Conservation (phyloP, 2,888 invertebrate species). For the Cryptophagus acutangulus region DNA sequence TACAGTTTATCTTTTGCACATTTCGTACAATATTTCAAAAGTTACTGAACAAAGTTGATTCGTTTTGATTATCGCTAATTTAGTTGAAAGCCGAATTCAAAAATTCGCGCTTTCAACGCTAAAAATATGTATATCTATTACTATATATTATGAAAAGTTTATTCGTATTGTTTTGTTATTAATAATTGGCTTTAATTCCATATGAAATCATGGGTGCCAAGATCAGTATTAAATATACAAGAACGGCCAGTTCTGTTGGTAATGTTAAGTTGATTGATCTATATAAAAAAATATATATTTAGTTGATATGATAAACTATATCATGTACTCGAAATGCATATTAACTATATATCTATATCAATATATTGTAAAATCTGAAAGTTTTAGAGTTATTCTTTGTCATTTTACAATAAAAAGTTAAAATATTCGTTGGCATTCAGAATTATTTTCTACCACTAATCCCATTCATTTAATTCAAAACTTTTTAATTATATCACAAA, state of each 20-base stretch:
- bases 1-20: conserved; percentile 42
- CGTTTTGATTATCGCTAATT: too few relatives aligned
- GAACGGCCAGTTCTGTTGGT: conserved; percentile 45
- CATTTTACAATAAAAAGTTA: conserved; percentile 63
- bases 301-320: conserved; percentile 39
- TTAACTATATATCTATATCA: conserved; percentile 48
- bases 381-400: conserved; percentile 69
- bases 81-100: too few relatives aligned
- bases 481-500: too few relatives aligned
- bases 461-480: too few relatives aligned
- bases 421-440: conserved; percentile 12
- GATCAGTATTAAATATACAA: conserved; percentile 43
- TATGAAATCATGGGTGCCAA: conserved; percentile 40
- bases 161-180: too few relatives aligned
- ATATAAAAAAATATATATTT: conserved; percentile 30
- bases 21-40: too few relatives aligned
- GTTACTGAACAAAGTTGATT: too few relatives aligned
- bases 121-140: too few relatives aligned
- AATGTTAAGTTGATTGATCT: conserved; percentile 23
- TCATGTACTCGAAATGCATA: conserved; percentile 48
- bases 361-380: conserved; percentile 47
- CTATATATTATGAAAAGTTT: too few relatives aligned
- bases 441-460: too few relatives aligned
- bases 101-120: too few relatives aligned
- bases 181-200: conserved; percentile 31